Evolutionary conservation across 2,888 invertebrate genomes (phyloP).

Genomic region (Leucoma salicis): DNA sequence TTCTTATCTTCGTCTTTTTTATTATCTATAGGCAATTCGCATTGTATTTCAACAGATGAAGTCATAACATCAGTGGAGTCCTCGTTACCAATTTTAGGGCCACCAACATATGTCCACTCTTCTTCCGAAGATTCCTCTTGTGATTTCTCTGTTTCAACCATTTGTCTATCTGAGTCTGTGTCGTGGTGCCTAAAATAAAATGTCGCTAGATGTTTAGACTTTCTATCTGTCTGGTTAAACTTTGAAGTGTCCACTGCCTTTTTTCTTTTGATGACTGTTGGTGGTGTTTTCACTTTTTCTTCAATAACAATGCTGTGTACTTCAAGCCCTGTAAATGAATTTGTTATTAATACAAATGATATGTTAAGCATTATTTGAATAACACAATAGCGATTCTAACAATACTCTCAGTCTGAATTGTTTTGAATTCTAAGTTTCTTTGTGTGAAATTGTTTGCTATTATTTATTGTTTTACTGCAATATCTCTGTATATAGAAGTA

Average conservation of each 20-base stretch:
- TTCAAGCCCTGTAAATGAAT: slow-evolving; percentile 49
- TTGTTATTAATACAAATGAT: background rate
- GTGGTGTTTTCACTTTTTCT: slow-evolving; percentile 63
- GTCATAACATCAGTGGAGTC: slow-evolving; percentile 78
- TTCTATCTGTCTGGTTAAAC: slow-evolving; percentile 87
- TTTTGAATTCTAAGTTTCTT: background rate
- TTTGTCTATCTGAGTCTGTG: slow-evolving; percentile 90
- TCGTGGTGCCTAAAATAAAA: slow-evolving; percentile 94
- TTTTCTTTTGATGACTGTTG: slow-evolving; percentile 75
- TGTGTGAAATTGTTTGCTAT: background rate
- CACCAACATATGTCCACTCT: slow-evolving; percentile 86
- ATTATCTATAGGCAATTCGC: slow-evolving; percentile 64
- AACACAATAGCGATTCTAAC: slow-evolving; percentile 33
- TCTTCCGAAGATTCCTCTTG: slow-evolving; percentile 76
- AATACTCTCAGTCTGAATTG: background rate
- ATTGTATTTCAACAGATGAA: slow-evolving; percentile 75
- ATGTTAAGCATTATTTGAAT: background rate
- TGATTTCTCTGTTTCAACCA: slow-evolving; percentile 73
- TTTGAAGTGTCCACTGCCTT: slow-evolving; percentile 82
- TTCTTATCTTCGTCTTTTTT: slow-evolving; percentile 45
- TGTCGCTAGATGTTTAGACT: slow-evolving; percentile 91
- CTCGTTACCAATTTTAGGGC: slow-evolving; percentile 66
- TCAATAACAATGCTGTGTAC: slow-evolving; percentile 47
- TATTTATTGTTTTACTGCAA: background rate
- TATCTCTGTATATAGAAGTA: no score